These are phyloP conservation scores for Phallusia fumigata DNA, from an alignment of 23 tunicate genomes.

Conservation along the genomic window DNA sequence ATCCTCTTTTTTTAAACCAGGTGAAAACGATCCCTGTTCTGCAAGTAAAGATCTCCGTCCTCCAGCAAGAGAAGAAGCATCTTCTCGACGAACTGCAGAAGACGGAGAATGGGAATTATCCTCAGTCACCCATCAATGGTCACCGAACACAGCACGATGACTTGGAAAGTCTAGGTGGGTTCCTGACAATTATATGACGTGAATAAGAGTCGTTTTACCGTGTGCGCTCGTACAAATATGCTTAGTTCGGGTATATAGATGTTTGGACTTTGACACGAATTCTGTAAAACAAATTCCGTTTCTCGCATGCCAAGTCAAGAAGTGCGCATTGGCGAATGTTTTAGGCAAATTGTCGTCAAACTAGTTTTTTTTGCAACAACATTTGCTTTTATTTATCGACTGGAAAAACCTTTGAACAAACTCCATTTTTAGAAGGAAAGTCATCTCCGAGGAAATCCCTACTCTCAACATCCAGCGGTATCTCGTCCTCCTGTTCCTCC, in stretches of 20 bases:
- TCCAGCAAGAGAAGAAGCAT: constrained; percentile 80
- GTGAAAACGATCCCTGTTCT: constrained; percentile 79
- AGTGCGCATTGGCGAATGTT: too few species aligned
- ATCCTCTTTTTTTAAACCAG: too few species aligned
- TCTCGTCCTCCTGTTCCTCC: constrained; percentile 30
- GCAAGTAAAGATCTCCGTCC: constrained; percentile 76
- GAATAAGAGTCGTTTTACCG: too few species aligned
- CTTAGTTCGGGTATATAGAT: too few species aligned
- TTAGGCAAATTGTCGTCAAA: too few species aligned
- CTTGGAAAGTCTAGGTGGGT: background rate
- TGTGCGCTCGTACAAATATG: too few species aligned
- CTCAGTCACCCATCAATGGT: background rate
- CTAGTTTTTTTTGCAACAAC: too few species aligned
- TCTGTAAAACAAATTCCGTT: too few species aligned
- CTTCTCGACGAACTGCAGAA: constrained; percentile 47
- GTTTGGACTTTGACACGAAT: too few species aligned
- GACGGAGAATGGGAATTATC: constrained; percentile 5
- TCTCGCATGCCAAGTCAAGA: too few species aligned
- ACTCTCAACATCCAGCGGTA: constrained; percentile 33
- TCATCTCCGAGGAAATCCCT: constrained; percentile 21
- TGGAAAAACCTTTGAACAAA: background rate
- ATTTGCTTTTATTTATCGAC: too few species aligned
- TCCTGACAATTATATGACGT: background rate
- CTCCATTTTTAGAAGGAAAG: background rate
- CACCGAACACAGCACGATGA: background rate